Conservation (phyloP, 1,140 invertebrate species). For the Lysiphlebus fabarum region DNA sequence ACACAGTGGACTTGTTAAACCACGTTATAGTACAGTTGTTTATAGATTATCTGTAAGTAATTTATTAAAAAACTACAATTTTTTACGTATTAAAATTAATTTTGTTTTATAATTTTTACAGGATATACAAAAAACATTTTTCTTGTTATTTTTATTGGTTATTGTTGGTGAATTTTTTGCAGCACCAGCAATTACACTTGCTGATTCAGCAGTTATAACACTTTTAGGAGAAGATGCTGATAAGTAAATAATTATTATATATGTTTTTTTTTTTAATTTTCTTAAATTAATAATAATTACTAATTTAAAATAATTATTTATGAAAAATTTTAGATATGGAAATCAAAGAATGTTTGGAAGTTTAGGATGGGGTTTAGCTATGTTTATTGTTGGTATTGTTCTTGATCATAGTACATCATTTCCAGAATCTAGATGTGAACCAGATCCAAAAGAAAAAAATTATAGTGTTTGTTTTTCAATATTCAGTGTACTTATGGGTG, state of each 20-base stretch:
- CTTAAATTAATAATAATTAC: not conserved
- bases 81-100: not conserved
- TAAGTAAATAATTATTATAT: conserved; percentile 51
- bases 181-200: conserved; percentile 95
- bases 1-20: conserved; percentile 80
- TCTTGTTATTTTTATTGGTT: conserved; percentile 86
- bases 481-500: conserved; percentile 95
- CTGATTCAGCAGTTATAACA: conserved; percentile 89
- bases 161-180: conserved; percentile 97
- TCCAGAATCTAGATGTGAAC: conserved; percentile 84
- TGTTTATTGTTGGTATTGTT: conserved; percentile 99
- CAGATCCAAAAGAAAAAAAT: conserved; percentile 87
- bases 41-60: conserved; percentile 65
- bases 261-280: not conserved
- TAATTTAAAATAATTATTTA: not conserved
- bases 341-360: conserved; percentile 98
- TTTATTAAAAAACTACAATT: not conserved
- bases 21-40: conserved; percentile 89
- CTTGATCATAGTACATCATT: conserved; percentile 93
- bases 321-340: conserved; percentile 67
- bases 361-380: conserved; percentile 94
- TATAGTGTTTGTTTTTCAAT: conserved; percentile 98
- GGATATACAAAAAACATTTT: conserved; percentile 95
- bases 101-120: conserved; percentile 47
- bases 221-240: conserved; percentile 89